Evolutionary conservation across 2,797 vertebrate species (phyloP).

Genomic region (Paguma larvata): DNA sequence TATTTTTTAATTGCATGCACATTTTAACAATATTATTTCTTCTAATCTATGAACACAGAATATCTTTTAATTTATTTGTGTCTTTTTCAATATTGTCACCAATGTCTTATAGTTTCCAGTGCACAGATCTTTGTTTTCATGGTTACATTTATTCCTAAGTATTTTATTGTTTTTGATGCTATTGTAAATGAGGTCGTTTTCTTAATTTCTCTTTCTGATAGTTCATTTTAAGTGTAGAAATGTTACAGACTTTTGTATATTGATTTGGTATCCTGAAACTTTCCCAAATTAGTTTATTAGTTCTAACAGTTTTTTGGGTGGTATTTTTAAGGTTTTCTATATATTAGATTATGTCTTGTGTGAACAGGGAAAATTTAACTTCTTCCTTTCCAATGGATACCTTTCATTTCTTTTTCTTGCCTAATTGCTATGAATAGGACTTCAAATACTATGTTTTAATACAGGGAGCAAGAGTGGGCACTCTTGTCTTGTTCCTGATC

Average conservation of each 20-base stretch:
- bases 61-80: background rate
- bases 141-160: no score
- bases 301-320: background rate
- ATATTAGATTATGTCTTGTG: background rate
- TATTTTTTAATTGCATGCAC: background rate
- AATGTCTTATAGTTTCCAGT: background rate
- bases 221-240: no score
- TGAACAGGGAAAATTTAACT: slow-evolving; percentile 1
- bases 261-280: background rate
- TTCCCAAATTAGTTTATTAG: background rate
- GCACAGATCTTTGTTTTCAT: background rate
- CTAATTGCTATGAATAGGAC: background rate
- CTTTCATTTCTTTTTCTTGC: background rate
- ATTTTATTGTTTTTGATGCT: no score
- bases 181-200: no score
- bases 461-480: background rate
- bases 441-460: background rate
- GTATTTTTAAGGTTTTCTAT: background rate
- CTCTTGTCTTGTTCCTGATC: background rate
- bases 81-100: background rate
- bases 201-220: no score
- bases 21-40: background rate
- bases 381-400: background rate
- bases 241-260: no score
- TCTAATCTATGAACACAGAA: background rate